phyloP scores from a whole-genome alignment of 2,113 vertebrate genomes.

The Pachyramphus minor region DNA sequence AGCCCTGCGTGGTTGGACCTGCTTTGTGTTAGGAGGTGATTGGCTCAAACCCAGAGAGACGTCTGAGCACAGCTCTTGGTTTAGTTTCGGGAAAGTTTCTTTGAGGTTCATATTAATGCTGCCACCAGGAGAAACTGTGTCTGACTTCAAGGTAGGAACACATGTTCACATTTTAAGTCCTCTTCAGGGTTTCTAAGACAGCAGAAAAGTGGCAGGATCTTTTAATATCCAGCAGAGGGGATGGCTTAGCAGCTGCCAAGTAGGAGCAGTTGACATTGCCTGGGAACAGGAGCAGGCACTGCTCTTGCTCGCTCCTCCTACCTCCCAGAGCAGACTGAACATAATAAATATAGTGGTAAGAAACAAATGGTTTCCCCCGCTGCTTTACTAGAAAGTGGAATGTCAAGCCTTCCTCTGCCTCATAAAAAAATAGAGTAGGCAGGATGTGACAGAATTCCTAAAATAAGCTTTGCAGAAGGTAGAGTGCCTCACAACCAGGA shows the following conservation, averaged over 20 bases:
- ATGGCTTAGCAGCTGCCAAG: conserved; percentile 9
- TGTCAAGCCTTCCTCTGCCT: conserved; percentile 36
- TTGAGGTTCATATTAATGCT: background rate
- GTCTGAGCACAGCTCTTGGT: background rate
- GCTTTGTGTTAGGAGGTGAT: background rate
- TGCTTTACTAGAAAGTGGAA: conserved; percentile 49
- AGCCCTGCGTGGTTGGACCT: background rate
- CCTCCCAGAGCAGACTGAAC: conserved; percentile 1
- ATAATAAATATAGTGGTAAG: conserved; percentile 58
- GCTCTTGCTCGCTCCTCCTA: background rate
- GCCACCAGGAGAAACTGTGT: background rate
- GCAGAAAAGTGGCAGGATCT: background rate
- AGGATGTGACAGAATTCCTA: conserved; percentile 46
- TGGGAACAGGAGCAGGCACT: background rate
- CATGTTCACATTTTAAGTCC: background rate
- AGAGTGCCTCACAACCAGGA: conserved; percentile 9
- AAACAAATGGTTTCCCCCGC: conserved; percentile 40
- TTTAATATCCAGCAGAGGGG: background rate
- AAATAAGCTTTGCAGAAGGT: conserved; percentile 51
- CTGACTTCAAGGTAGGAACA: background rate
- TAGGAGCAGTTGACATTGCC: background rate
- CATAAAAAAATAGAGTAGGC: conserved; percentile 52
- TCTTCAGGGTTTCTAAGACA: background rate
- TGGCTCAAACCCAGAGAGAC: background rate
- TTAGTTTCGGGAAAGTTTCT: background rate